phyloP scores from a whole-genome alignment of 2,113 vertebrate genomes.

The Castor canadensis region DNA sequence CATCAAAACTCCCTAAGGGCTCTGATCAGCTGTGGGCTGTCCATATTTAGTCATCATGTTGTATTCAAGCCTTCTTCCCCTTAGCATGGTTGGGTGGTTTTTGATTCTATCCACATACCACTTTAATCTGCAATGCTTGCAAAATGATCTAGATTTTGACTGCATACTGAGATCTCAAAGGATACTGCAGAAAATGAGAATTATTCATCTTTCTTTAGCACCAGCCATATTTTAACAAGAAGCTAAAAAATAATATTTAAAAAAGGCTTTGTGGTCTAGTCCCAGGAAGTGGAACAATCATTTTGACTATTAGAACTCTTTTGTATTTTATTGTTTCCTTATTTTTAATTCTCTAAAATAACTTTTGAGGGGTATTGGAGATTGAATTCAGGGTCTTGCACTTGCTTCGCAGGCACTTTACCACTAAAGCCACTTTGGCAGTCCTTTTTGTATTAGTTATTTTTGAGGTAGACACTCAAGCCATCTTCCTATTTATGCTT shows the following conservation, averaged over 20 bases:
- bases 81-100: too few relatives aligned
- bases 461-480: neutral
- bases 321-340: neutral
- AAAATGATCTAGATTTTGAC: neutral
- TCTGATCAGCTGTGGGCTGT: neutral
- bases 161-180: neutral
- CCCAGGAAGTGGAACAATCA: neutral
- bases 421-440: too few relatives aligned
- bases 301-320: neutral
- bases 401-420: too few relatives aligned
- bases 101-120: neutral
- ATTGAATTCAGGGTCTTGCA: too few relatives aligned
- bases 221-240: neutral
- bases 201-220: neutral
- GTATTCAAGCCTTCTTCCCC: neutral
- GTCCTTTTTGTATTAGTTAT: neutral
- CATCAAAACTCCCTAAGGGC: neutral
- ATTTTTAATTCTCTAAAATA: neutral
- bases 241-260: constrained; percentile 16
- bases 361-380: too few relatives aligned
- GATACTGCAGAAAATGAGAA: neutral
- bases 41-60: fast-evolving
- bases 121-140: neutral
- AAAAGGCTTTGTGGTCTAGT: neutral
- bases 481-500: too few relatives aligned